Base-by-base conservation (phyloP, 2,888 invertebrate species). In the Leptinotarsa rubiginosa region DNA sequence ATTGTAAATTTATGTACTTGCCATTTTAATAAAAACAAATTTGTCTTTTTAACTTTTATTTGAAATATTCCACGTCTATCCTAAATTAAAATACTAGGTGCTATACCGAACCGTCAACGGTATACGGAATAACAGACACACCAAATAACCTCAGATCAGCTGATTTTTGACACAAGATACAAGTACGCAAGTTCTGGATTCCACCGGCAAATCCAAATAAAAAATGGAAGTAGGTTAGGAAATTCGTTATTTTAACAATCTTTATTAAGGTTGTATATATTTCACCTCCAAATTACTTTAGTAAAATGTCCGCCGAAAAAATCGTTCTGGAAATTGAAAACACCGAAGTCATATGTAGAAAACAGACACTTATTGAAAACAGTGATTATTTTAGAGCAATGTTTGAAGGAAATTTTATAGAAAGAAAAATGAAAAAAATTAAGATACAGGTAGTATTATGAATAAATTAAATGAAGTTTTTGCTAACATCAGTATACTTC, bases 371-470 rank as follows among this genome's bases (percentile, higher is more conserved):
- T 66, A 83, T 85, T 18, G 71, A 82, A 72, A 82, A 87, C 75
- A 89, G 89, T 79, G 86, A 87, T 75, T 89, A 89, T 83, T 89
- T 89, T 79, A 84, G 85, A 80, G 88, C 86, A 7, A 89, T 89
- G 89, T 88, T 89, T 73, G 86, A 85, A 72, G 86, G 87, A 2
- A 84, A 86, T 77, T 89, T 88, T 78, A 76, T 83, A 16, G 89
- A 89, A 81, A 85, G 84, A 56, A 75, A 82, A 49, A 82, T 86
- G 80, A 81, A 81, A 47, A 79, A 77, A 56, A 84, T 89, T 31
- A 84, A 82, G 77, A 81, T 89, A 70, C 80, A 88, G 84, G 89
- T 88, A 84, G 79, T 54, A n/a, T 49, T 4, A 69, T 47, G 7
- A 47, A 4, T 13, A 13, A 1, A 41, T 18, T 7, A 20, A 15